Base-by-base conservation (phyloP, 2,888 invertebrate genomes). In the Chymomyza amoena region DNA sequence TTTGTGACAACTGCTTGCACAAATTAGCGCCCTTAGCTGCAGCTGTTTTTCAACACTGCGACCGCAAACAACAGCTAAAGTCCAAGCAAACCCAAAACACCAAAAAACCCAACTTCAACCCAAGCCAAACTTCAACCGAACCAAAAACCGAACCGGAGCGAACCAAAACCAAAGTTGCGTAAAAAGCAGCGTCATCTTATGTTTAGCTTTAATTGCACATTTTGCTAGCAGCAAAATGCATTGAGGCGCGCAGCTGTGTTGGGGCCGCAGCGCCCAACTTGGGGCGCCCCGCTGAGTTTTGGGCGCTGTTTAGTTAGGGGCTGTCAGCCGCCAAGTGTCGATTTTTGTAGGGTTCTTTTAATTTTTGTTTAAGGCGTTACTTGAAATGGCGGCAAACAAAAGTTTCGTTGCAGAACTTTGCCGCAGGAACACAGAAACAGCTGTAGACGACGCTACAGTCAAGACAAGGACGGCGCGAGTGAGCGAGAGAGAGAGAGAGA, bases 191-290 rank as follows among this genome's bases (percentile, higher is more conserved):
- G 20, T 67, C 71, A 75, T 69, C 77, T 71, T 84, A 71, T 83
- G 75, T 68, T 85, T 71, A 71, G 74, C 73, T 73, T 79, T 85
- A 82, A 85, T 85, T 82, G 82, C 81, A 72, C 51, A 70, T 70
- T 60, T 64, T 28, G 65, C 64, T 54, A 9, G 15, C 16, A 68
- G 72, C 57, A 1, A 54, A 1, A 54, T 45, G 70, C 51, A 20
- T 45, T 52, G 36, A 32, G 28, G 20, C 9, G n/a, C 5, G 36
- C 9, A 57, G 60, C 51, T 69, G 68, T 25, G 56, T 13, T 45
- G 39, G 13, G 39, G 39, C 39, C 39, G 13, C 13, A 4, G 39
- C 13, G 39, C 39, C 39, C 13, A 45, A 45, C 39, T 6, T 10
- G 13, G 39, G 39, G 39, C 39, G 28, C 28, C 28, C 28, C 28